A percentile compares a stretch with the other conserved stretches of the same genome.
These are phyloP conservation scores for Bradypus variegatus DNA, from an alignment of 2,797 vertebrate genomes.

Conservation along the genomic window DNA sequence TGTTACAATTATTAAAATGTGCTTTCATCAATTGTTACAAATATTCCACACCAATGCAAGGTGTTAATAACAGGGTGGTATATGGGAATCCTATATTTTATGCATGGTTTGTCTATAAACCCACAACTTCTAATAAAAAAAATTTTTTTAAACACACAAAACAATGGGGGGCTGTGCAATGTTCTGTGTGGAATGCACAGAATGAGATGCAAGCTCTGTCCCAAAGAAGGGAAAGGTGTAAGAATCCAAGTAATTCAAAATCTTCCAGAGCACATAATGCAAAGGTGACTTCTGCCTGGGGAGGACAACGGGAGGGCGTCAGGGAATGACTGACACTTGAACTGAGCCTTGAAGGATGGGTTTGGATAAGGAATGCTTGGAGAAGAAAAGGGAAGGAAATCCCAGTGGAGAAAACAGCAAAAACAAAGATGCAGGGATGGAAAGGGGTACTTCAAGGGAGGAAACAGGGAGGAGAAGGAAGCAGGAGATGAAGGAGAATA, in stretches of 20 bases:
- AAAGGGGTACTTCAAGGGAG: not conserved
- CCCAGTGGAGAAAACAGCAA: not conserved
- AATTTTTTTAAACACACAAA: not conserved
- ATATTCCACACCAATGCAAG: too few relatives aligned
- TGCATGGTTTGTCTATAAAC: too few relatives aligned
- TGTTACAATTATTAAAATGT: too few relatives aligned
- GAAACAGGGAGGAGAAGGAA: not conserved
- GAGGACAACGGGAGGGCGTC: not conserved
- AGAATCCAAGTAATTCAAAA: not conserved
- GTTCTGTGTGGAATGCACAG: not conserved
- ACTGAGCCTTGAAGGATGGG: not conserved
- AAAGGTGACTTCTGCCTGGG: not conserved
- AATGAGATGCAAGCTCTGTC: not conserved
- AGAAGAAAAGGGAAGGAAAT: not conserved
- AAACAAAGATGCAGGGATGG: not conserved
- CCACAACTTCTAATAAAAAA: too few relatives aligned
- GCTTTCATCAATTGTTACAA: too few relatives aligned
- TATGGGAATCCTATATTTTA: too few relatives aligned
- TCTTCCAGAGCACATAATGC: not conserved
- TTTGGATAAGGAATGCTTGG: not conserved
- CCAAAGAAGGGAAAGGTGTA: not conserved
- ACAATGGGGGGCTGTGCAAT: not conserved
- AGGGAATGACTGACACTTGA: not conserved
- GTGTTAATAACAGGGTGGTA: too few relatives aligned
- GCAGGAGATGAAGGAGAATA: not conserved